Evolutionary conservation across 2,888 invertebrate species (phyloP).

Genomic region (Sipha maydis): DNA sequence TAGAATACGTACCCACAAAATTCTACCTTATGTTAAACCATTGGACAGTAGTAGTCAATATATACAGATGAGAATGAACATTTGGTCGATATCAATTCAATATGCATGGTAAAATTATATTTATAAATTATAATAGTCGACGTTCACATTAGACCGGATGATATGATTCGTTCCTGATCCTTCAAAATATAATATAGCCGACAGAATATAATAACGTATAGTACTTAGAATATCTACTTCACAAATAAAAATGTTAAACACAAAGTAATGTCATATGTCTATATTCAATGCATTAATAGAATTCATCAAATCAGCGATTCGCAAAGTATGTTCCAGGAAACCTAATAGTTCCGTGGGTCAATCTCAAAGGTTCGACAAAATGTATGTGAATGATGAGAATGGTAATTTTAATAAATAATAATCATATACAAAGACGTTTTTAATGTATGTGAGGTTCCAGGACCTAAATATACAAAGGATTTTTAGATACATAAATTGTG

Average conservation of each 20-base stretch:
- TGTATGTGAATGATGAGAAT: too few species aligned
- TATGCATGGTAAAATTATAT: neutral
- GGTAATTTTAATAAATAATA: too few species aligned
- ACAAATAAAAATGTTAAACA: neutral
- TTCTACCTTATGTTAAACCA: conserved; percentile 12
- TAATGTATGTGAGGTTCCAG: too few species aligned
- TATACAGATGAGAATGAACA: conserved; percentile 20
- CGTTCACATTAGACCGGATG: conserved; percentile 19
- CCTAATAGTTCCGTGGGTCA: too few species aligned
- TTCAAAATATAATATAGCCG: neutral
- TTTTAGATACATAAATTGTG: too few species aligned
- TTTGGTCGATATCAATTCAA: conserved; percentile 20
- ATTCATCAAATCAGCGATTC: too few species aligned
- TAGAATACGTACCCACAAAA: neutral
- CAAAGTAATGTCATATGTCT: neutral
- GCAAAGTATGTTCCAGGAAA: too few species aligned
- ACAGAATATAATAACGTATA: neutral
- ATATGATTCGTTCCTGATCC: neutral
- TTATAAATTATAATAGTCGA: neutral
- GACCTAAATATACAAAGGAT: too few species aligned
- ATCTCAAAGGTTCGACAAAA: too few species aligned
- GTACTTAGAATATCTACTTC: too few species aligned
- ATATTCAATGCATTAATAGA: neutral
- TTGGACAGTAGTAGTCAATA: conserved; percentile 7
- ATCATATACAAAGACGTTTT: too few species aligned